Base-by-base conservation (phyloP, 2,888 invertebrate genomes). In the Mythimna pallens region DNA sequence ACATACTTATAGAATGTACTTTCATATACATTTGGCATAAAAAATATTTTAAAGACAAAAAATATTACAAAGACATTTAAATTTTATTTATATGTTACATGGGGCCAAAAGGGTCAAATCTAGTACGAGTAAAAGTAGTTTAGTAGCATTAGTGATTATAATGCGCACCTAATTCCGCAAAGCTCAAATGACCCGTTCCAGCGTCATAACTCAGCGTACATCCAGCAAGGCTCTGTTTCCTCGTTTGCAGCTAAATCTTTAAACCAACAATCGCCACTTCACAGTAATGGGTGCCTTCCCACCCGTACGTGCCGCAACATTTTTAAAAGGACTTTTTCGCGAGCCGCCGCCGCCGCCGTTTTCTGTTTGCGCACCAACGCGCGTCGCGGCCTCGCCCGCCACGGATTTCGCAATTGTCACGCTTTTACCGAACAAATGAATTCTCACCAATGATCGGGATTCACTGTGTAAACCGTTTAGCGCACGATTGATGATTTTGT, bases 301-400 rank as follows among this genome's bases (percentile, higher is more conserved):
- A 88, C 90, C 84, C 92, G 96, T 94, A 96, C 96, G 96, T 96
- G 96, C 95, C 96, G 93, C 93, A 94, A 94, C 96, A 96, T 96
- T 96, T 96, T 96, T 96, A 94, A 96, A 94, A 93, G 95, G 96
- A 96, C 96, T 96, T 96, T 96, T 96, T 96, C 96, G 95, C 95
- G 92, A 92, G 91, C 92, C 88, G 91, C 88, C 91, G 90, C 89
- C 89, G 83, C 88, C 91, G 90, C 89, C 89, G 83, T 86, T 89
- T 78, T 83, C 85, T 95, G 95, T 95, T 95, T 95, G 94, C 90
- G 83, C 79, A 92, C 81, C 87, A 80, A 61, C 80, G 78, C 78
- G 73, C 83, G 88, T 85, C 88, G 78, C 83, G 88, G 85, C 88
- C 90, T 78, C 82, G 83, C 84, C 70, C 70, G 75, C 84, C 86